Evolutionary conservation across 2,113 vertebrate species (phyloP).

Genomic region (Microcebus griseorufus): DNA sequence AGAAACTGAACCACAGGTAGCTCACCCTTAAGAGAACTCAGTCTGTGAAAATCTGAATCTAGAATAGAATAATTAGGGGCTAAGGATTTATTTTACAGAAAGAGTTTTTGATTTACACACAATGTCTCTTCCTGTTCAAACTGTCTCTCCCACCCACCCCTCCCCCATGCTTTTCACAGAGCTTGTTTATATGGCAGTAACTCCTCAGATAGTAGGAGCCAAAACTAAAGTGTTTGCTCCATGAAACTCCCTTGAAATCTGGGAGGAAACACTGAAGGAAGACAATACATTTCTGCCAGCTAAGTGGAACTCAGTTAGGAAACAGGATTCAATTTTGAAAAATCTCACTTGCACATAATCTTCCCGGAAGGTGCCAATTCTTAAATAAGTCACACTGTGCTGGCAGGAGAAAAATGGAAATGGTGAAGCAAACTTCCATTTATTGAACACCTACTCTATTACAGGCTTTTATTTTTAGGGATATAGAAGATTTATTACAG

Average conservation of each 20-base stretch:
- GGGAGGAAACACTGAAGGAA: slow-evolving; percentile 13
- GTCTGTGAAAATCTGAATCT: background rate
- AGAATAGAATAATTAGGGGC: background rate
- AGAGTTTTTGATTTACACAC: background rate
- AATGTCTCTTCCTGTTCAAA: background rate
- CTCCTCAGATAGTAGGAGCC: background rate
- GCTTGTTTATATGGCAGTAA: background rate
- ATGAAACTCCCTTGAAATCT: slow-evolving; percentile 20
- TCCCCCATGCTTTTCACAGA: background rate
- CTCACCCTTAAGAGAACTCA: background rate
- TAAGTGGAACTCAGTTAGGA: slow-evolving; percentile 38
- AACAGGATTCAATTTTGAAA: slow-evolving; percentile 29
- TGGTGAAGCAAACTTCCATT: background rate
- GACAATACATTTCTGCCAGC: background rate
- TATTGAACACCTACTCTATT: slow-evolving; percentile 39
- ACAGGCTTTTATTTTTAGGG: too few species aligned
- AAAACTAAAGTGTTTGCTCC: slow-evolving; percentile 6
- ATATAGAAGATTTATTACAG: background rate
- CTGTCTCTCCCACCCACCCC: background rate
- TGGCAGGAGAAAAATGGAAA: slow-evolving; percentile 25
- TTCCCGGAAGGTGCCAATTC: slow-evolving; percentile 13
- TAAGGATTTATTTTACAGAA: slow-evolving; percentile 42
- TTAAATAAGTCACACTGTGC: slow-evolving; percentile 49
- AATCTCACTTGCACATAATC: slow-evolving; percentile 26
- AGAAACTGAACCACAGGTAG: background rate